Conservation (phyloP, 2,113 vertebrate species). For the Limnothrissa miodon region DNA sequence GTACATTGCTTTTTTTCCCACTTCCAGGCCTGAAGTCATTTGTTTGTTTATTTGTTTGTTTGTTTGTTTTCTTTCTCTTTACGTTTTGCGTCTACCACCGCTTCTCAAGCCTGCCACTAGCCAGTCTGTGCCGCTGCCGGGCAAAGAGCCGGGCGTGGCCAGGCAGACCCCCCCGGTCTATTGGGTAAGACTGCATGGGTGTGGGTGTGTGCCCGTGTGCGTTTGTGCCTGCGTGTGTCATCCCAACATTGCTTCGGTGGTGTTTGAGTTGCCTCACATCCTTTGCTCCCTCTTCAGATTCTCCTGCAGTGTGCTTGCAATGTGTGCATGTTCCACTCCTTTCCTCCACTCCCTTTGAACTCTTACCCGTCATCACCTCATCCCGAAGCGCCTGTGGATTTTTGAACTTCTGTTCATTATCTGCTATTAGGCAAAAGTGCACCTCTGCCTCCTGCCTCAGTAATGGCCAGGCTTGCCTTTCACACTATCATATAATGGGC, state of each 20-base stretch:
- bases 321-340: not conserved
- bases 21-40: not conserved
- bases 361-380: not conserved
- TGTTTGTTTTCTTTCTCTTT: conserved; percentile 44
- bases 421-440: not conserved
- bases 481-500: too few relatives aligned
- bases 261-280: not conserved
- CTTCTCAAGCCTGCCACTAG: conserved; percentile 63
- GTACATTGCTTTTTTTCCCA: not conserved
- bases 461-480: too few relatives aligned
- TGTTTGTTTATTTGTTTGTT: conserved; percentile 15
- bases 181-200: conserved; percentile 61
- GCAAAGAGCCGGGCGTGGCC: conserved; percentile 65
- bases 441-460: too few relatives aligned
- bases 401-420: not conserved
- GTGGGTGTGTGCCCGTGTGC: not conserved
- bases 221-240: not conserved
- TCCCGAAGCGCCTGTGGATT: not conserved
- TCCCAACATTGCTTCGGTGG: not conserved
- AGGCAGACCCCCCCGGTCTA: conserved; percentile 69
- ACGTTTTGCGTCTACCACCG: conserved; percentile 20
- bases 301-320: not conserved
- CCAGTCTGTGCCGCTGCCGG: conserved; percentile 66
- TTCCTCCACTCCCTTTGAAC: not conserved
- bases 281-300: not conserved